phyloP scores from a whole-genome alignment of 2,888 invertebrate genomes.

The Phasia obesa region DNA sequence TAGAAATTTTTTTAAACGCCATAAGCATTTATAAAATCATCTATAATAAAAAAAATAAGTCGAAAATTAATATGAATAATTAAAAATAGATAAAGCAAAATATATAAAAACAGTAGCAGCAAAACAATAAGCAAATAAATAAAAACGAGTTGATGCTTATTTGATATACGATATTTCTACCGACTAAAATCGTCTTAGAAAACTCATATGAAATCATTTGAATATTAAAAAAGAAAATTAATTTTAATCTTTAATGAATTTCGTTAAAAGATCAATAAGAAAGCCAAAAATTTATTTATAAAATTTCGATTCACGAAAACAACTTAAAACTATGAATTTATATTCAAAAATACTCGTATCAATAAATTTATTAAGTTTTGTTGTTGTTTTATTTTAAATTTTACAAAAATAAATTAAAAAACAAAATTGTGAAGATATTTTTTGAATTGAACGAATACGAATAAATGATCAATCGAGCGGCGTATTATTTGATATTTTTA shows the following conservation, averaged over 20 bases:
- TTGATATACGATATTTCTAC: constrained; percentile 64
- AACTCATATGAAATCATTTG: constrained; percentile 63
- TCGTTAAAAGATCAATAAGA: constrained; percentile 54
- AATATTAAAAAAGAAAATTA: constrained; percentile 63
- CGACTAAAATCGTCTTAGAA: constrained; percentile 60
- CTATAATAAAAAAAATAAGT: background rate
- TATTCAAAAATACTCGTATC: constrained; percentile 24
- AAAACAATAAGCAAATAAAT: constrained; percentile 53
- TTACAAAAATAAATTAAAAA: constrained; percentile 17
- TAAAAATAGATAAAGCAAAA: constrained; percentile 43
- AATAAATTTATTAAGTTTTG: constrained; percentile 26
- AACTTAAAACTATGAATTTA: constrained; percentile 30
- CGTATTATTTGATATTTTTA: constrained; percentile 58
- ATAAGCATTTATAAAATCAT: background rate
- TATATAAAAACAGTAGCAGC: constrained; percentile 59
- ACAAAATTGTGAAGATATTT: constrained; percentile 50
- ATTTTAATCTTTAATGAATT: constrained; percentile 64
- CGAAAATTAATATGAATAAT: constrained; percentile 17
- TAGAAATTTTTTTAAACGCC: background rate
- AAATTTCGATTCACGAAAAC: constrained; percentile 37
- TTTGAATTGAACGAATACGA: constrained; percentile 58
- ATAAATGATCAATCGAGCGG: constrained; percentile 62
- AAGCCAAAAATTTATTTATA: constrained; percentile 7
- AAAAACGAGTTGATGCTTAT: constrained; percentile 33
- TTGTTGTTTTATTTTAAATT: background rate